Evolutionary conservation across 23 tunicate genomes (phyloP), one percentile per base, ranked within the genome.

Genomic region (Styela plicata): DNA sequence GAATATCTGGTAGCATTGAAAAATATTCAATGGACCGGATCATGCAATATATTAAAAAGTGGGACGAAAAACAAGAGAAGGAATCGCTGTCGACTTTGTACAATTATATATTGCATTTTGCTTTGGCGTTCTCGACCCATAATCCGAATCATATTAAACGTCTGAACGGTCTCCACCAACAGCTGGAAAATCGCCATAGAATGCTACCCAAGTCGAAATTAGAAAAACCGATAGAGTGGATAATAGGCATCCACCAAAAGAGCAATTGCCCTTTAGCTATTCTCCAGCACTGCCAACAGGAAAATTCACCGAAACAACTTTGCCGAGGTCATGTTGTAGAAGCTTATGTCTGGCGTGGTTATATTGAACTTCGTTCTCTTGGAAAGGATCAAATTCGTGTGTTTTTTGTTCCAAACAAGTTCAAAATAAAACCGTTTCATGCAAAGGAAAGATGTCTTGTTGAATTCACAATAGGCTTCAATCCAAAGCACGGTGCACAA

Each of bases 51-150:
- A 80, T 83, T 1, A 84, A 83, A n/a, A 31, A 61, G 2, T 88
- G 93, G 93, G 93, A 78, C 22, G 16, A 33, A 70, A 70, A 79
- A 31, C 77, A 88, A 31, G 93, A 88, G 63, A 27, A 18, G 33
- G 87, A 73, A 35, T 80, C 76, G 61, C 70, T 74, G 69, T 52
- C 93, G 18, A 79, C 93, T 19, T 83, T 78, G 36, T 88, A 88
- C 74, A 37, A 33, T 27, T 88, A 88, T 2, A 73, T 88, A 2
- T 24, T 88, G 16, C 33, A 83, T 30, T 78, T 78, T 34, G 25
- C 83, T 31, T 62, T 83, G 13, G 79, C 93, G 2, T 5, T 88
- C 16, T 70, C 2, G 26, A 33, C 75, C 16, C 24, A 22, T 1
- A 52, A 26, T 24, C 84, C 87, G 13, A 87, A 80, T 1, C 20